phyloP scores from a whole-genome alignment of 2,888 invertebrate species.

The Cartodere bifasciata region DNA sequence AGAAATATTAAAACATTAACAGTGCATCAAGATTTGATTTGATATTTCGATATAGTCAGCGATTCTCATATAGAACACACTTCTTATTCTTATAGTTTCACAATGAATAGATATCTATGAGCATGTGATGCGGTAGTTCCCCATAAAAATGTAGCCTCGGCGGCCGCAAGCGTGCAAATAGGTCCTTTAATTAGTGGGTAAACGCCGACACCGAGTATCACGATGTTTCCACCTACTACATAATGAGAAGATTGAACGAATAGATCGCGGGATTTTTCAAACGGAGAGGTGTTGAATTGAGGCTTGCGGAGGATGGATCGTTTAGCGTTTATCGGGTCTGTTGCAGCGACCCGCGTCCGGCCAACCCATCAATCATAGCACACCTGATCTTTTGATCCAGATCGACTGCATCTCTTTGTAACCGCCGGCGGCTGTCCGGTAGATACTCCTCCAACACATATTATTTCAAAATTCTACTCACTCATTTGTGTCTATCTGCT shows the following conservation, averaged over 20 bases:
- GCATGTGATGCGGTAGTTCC: no score
- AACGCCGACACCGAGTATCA: conserved; percentile 12
- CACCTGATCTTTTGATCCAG: conserved; percentile 31
- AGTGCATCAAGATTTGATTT: no score
- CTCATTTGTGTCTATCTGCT: no score
- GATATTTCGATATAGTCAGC: no score
- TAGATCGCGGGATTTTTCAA: conserved; percentile 29
- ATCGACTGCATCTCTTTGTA: conserved; percentile 29
- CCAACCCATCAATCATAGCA: conserved; percentile 32
- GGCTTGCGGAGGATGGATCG: conserved; percentile 29
- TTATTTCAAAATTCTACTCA: no score
- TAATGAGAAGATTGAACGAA: conserved; percentile 30
- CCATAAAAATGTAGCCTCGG: conserved; percentile 7
- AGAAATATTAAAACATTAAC: no score
- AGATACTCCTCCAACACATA: no score
- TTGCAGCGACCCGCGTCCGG: conserved; percentile 22
- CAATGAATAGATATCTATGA: no score
- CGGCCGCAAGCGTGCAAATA: conserved; percentile 7
- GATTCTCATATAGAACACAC: no score
- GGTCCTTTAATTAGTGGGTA: conserved; percentile 11
- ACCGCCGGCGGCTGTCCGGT: conserved; percentile 17
- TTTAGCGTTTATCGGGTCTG: conserved; percentile 22
- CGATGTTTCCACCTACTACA: conserved; percentile 27
- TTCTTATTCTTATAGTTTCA: no score
- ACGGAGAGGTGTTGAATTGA: conserved; percentile 34